A percentile compares a stretch with the other conserved stretches of the same genome.
phyloP scores from a whole-genome alignment of 2,797 vertebrate genomes.

The Triplophysa bombifrons region DNA sequence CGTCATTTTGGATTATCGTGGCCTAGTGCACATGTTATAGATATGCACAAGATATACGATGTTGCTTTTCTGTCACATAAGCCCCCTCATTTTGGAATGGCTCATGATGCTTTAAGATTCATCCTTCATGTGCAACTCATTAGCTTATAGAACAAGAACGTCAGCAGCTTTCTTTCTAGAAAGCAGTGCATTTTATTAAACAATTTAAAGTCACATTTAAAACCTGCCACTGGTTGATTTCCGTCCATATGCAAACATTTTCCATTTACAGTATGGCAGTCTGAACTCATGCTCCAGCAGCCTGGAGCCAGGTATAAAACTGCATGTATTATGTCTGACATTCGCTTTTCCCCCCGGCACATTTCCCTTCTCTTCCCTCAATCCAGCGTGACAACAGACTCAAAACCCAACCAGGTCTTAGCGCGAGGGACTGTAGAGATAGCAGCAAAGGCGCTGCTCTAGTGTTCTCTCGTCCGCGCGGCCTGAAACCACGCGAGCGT shows the following conservation, averaged over 20 bases:
- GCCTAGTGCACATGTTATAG: too few relatives aligned
- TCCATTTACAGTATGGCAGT: not conserved
- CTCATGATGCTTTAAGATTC: too few relatives aligned
- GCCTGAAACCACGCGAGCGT: conserved; percentile 6
- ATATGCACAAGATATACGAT: too few relatives aligned
- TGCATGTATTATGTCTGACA: conserved; percentile 5
- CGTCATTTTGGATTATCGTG: too few relatives aligned
- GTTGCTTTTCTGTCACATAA: too few relatives aligned
- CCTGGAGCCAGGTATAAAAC: not conserved
- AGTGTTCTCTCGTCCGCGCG: not conserved
- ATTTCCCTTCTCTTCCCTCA: conserved; percentile 23
- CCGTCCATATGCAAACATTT: not conserved
- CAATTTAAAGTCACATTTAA: conserved; percentile 13
- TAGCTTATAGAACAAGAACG: too few relatives aligned
- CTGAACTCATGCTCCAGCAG: conserved; percentile 36
- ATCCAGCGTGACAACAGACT: conserved; percentile 4
- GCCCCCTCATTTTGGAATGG: too few relatives aligned
- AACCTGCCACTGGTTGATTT: conserved; percentile 19
- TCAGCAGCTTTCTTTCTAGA: too few relatives aligned
- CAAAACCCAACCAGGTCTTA: not conserved
- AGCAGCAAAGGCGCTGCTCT: not conserved
- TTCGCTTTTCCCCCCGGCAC: not conserved
- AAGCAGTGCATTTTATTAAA: conserved; percentile 5
- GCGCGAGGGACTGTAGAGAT: not conserved
- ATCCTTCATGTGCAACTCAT: too few relatives aligned